A percentile compares a stretch with the other conserved stretches of the same genome.
Conservation (phyloP, 2,113 vertebrate species). For the Sinocyclocheilus grahami region DNA sequence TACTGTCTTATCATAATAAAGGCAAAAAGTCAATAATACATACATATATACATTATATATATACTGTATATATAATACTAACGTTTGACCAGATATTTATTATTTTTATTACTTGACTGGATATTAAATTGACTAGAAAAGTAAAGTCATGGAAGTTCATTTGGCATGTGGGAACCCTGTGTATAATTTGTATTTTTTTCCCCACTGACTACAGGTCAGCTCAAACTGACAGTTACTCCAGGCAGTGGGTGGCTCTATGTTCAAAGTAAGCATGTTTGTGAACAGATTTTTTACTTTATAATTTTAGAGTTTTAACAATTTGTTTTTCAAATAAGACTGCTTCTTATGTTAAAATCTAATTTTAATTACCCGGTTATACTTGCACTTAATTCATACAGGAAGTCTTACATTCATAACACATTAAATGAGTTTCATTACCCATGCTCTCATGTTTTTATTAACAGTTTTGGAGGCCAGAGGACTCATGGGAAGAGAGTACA, state of each 20-base stretch:
- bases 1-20: background rate
- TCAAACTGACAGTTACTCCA: slow-evolving; percentile 58
- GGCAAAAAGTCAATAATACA: background rate
- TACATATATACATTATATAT: no score
- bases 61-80: no score
- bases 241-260: slow-evolving; percentile 47
- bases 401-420: background rate
- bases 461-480: slow-evolving; percentile 83
- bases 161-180: background rate
- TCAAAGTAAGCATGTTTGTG: slow-evolving; percentile 51
- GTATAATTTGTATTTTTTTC: background rate
- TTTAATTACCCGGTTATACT: background rate
- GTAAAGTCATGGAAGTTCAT: background rate
- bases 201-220: slow-evolving; percentile 54
- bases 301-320: background rate
- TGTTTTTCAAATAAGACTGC: background rate
- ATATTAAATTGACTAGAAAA: background rate
- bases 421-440: no score
- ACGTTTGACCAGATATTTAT: background rate
- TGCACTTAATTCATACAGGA: background rate
- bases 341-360: background rate
- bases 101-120: background rate
- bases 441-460: background rate
- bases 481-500: slow-evolving; percentile 72
- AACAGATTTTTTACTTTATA: slow-evolving; percentile 3